phyloP scores from a whole-genome alignment of 2,113 vertebrate species.

The Dasypus novemcinctus region DNA sequence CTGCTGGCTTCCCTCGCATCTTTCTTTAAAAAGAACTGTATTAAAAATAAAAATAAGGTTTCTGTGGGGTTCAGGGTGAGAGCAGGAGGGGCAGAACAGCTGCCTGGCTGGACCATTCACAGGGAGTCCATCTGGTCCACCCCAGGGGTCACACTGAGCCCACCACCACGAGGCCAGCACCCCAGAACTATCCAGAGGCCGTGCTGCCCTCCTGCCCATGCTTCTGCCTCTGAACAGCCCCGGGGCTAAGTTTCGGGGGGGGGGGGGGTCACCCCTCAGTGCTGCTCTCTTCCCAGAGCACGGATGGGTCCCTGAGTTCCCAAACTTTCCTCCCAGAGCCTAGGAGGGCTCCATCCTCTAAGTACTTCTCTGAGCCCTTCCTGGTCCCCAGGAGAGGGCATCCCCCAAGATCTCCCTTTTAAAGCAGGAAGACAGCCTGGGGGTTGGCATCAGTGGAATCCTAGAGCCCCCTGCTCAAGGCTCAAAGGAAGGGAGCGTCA shows the following conservation, averaged over 20 bases:
- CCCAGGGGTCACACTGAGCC: not conserved
- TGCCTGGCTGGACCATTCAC: not conserved
- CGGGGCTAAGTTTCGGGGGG: not conserved
- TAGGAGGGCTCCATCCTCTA: not conserved
- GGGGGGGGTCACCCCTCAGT: not conserved
- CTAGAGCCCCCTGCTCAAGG: not conserved
- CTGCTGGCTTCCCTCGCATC: conserved; percentile 64
- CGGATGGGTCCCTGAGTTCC: not conserved
- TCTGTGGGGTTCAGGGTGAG: conserved; percentile 47
- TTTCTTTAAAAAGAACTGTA: conserved; percentile 69
- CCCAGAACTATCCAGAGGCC: not conserved
- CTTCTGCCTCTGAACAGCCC: not conserved
- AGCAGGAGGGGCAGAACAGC: not conserved
- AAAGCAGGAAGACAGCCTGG: not conserved
- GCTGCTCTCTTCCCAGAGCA: not conserved
- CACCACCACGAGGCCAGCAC: not conserved
- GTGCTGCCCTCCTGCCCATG: not conserved
- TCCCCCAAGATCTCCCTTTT: not conserved
- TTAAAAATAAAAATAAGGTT: conserved; percentile 67
- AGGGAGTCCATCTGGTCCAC: not conserved
- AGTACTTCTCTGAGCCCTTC: not conserved
- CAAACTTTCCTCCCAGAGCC: not conserved
- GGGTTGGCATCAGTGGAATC: not conserved
- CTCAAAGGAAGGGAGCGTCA: not conserved
- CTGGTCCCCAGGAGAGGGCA: not conserved